A percentile compares a stretch with the other conserved stretches of the same genome.
Evolutionary conservation across 2,888 invertebrate genomes (phyloP).

Genomic region (Clitarchus hookeri): DNA sequence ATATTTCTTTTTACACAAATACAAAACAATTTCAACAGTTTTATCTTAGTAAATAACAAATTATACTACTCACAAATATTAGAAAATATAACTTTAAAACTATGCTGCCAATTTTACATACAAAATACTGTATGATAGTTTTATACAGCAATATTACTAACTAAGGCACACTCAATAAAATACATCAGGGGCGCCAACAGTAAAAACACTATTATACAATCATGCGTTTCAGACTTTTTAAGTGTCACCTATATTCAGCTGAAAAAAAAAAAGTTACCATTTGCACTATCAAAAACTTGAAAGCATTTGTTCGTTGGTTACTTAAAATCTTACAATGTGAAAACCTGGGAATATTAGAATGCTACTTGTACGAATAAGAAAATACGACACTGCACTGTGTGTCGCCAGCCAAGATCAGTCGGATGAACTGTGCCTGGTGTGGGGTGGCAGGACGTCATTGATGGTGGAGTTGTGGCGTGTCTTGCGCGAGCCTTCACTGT

Average conservation of each 20-base stretch:
- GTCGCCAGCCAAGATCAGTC: constrained; percentile 19
- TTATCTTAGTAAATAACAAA: no score
- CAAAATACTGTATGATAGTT: neutral
- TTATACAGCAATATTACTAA: neutral
- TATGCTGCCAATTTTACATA: neutral
- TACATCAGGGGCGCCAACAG: neutral
- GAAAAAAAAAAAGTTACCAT: neutral
- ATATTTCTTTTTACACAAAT: no score
- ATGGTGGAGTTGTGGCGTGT: constrained; percentile 81
- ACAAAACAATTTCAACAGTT: no score
- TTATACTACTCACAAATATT: no score
- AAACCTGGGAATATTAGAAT: neutral
- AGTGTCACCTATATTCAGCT: neutral
- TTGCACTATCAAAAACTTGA: neutral
- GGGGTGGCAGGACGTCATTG: constrained; percentile 60
- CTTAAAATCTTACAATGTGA: neutral
- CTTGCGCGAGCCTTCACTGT: constrained; percentile 74
- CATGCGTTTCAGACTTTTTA: neutral
- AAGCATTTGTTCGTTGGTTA: neutral
- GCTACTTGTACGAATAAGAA: neutral
- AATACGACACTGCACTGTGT: neutral
- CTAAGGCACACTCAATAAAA: neutral
- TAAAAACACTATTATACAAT: neutral
- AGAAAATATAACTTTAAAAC: neutral
- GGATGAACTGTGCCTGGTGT: constrained; percentile 61